phyloP scores from a whole-genome alignment of 1,140 invertebrate species.

The Cephus cinctus region DNA sequence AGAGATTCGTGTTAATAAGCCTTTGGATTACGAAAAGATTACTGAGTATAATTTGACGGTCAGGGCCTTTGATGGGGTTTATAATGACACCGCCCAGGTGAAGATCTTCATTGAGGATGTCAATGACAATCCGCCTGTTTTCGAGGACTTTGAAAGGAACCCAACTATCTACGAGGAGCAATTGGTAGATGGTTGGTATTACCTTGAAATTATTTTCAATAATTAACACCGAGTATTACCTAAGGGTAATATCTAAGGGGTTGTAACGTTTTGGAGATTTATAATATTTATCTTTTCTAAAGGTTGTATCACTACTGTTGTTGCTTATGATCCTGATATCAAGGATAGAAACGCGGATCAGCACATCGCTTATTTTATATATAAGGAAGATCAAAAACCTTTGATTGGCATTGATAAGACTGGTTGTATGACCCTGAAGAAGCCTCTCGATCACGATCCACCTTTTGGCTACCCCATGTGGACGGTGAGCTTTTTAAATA shows the following conservation, averaged over 20 bases:
- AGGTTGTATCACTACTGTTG: slow-evolving; percentile 59
- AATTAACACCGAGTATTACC: background rate
- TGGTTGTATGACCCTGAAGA: slow-evolving; percentile 74
- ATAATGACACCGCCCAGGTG: slow-evolving; percentile 73
- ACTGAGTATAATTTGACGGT: slow-evolving; percentile 76
- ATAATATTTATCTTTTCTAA: slow-evolving; percentile 13
- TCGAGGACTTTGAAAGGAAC: slow-evolving; percentile 65
- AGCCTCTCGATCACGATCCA: slow-evolving; percentile 82
- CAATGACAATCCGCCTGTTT: slow-evolving; percentile 81
- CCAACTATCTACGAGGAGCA: slow-evolving; percentile 71
- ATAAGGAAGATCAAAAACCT: slow-evolving; percentile 68
- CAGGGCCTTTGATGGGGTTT: slow-evolving; percentile 75
- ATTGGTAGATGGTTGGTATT: slow-evolving; percentile 64
- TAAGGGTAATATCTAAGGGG: background rate
- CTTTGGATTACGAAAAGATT: slow-evolving; percentile 82
- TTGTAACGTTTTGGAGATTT: background rate
- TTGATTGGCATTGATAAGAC: slow-evolving; percentile 69
- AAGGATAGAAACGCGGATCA: slow-evolving; percentile 70
- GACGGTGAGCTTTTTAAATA: slow-evolving; percentile 38
- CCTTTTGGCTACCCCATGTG: slow-evolving; percentile 79
- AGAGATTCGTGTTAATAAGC: slow-evolving; percentile 72
- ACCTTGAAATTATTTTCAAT: slow-evolving; percentile 28
- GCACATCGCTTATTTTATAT: slow-evolving; percentile 74
- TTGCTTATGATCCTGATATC: slow-evolving; percentile 83
- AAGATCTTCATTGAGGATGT: slow-evolving; percentile 78